These are phyloP conservation scores for Alsophila aescularia DNA, from an alignment of 2,888 invertebrate genomes.

Conservation along the genomic window DNA sequence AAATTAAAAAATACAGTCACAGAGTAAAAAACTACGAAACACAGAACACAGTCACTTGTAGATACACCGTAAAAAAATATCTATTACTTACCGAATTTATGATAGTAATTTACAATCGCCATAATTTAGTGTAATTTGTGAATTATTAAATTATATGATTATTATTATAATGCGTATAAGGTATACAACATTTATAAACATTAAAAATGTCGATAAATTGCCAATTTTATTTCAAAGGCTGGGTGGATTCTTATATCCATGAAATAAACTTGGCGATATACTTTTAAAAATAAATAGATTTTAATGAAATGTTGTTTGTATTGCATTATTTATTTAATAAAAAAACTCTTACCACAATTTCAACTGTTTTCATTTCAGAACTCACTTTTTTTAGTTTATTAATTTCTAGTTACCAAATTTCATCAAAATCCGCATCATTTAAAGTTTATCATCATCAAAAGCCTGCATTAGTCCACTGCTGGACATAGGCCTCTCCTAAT, in stretches of 20 bases:
- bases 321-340: constrained; percentile 48
- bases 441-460: no score
- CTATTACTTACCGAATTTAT: background rate
- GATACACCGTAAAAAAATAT: background rate
- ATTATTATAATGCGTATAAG: background rate
- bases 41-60: background rate
- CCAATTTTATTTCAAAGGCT: constrained; percentile 70
- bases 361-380: background rate
- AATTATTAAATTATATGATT: constrained; percentile 6
- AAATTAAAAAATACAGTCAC: background rate
- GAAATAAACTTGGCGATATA: constrained; percentile 62
- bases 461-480: no score
- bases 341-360: constrained; percentile 23
- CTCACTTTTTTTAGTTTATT: no score
- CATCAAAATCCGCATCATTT: no score
- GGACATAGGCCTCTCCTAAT: no score
- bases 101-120: background rate
- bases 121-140: constrained; percentile 14
- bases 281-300: constrained; percentile 28
- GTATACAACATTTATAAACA: background rate
- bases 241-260: constrained; percentile 70
- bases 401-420: no score
- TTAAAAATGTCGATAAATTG: constrained; percentile 45
- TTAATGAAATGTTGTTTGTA: constrained; percentile 30
- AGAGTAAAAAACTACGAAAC: background rate